Base-by-base conservation (phyloP, 1,140 invertebrate genomes). In the Eubasilissa regina region DNA sequence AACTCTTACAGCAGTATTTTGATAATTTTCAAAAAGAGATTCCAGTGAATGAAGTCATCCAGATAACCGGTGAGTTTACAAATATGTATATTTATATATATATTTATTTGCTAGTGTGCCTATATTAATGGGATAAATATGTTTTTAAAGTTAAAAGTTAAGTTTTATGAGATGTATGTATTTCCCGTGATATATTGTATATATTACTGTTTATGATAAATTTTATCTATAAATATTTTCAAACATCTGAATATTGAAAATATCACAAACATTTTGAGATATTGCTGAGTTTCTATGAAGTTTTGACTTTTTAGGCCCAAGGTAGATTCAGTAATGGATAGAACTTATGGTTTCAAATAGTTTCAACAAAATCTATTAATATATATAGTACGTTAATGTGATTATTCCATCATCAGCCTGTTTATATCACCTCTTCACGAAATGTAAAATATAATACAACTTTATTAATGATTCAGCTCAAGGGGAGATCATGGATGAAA, bases 21-120 rank as follows among this genome's bases (percentile, higher is more conserved):
- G 94, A 93, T 73, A 94, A 94, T 4, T 96, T 96, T 84, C 95
- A 97, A 84, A 96, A 96, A 84, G 95, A 96, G 87, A 96, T 96
- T 66, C 92, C 93, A 80, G 91, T 91, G 55, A 78, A 81, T 80
- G 77, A 78, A 47, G 70, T 72, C 12, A 64, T 80, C 7, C 66
- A 80, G 48, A 77, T 80, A 0, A 25, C 8, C 13, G 64, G 79
- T 80, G 60, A 75, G 60, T 43, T 64, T 43, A 10, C 9, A 15
- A 45, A 7, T n/a, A n/a, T n/a, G n/a, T n/a, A n/a, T n/a, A n/a
- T n/a, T n/a, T n/a, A n/a, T n/a, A 47, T 47, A 47, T 25, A 43
- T 25, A 12, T 13, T 21, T 43, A 43, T n/a, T 68, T 47, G 45
- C 17, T 15, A 77, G 25, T n/a, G n/a, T 15, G 19, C 4, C 21